A percentile compares a stretch with the other conserved stretches of the same genome.
Conservation (phyloP, 2,797 vertebrate species). For the Chloroceryle inda region DNA sequence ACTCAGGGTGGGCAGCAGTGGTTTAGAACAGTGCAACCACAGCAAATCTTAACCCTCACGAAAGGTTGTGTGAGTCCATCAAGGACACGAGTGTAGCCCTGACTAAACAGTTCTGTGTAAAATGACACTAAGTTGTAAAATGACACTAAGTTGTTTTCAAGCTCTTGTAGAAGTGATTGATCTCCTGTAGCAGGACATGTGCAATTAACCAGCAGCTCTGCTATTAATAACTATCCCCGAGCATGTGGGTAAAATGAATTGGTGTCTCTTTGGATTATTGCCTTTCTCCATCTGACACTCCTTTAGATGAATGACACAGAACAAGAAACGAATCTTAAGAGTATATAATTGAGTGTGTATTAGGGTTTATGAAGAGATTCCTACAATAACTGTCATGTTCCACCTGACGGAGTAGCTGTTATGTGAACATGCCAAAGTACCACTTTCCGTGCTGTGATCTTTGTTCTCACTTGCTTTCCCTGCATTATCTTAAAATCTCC, state of each 20-base stretch:
- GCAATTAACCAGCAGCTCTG: conserved; percentile 79
- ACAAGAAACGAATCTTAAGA: conserved; percentile 73
- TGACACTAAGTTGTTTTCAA: conserved; percentile 46
- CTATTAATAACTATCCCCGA: conserved; percentile 76
- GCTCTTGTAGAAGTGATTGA: conserved; percentile 55
- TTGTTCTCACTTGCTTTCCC: conserved; percentile 59
- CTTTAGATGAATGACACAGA: conserved; percentile 74
- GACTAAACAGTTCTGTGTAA: conserved; percentile 25
- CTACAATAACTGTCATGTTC: conserved; percentile 71
- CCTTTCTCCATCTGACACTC: conserved; percentile 73
- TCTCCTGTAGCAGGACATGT: conserved; percentile 71
- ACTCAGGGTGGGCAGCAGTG: neutral
- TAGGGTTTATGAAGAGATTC: conserved; percentile 71
- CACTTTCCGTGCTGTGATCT: conserved; percentile 53
- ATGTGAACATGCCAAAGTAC: conserved; percentile 57
- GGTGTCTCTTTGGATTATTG: conserved; percentile 73
- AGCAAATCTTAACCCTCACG: neutral
- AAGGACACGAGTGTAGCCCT: neutral
- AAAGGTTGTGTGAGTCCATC: neutral
- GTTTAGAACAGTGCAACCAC: neutral
- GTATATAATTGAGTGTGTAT: conserved; percentile 76
- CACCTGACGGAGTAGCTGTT: conserved; percentile 67
- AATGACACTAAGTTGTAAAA: conserved; percentile 30
- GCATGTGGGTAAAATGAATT: conserved; percentile 70
- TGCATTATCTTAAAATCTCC: conserved; percentile 56